Conservation (phyloP, 2,113 vertebrate species). For the Podarcis cretensis region DNA sequence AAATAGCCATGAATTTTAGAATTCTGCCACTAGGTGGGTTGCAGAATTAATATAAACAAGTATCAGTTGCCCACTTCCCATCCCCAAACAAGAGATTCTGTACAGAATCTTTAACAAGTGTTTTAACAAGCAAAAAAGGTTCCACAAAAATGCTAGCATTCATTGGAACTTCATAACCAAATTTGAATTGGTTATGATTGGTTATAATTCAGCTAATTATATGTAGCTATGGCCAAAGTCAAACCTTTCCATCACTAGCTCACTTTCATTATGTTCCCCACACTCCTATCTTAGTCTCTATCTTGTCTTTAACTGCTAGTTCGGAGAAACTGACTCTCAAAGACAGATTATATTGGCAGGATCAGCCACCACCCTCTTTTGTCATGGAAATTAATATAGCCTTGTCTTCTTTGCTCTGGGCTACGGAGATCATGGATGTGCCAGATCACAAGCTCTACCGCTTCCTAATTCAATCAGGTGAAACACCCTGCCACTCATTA, state of each 20-base stretch:
- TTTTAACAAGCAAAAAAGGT: background rate
- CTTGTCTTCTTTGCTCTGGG: background rate
- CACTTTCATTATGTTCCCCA: background rate
- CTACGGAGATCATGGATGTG: background rate
- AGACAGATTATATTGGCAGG: background rate
- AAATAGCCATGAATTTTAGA: constrained; percentile 71
- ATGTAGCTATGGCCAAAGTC: background rate
- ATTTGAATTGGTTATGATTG: background rate
- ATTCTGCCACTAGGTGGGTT: constrained; percentile 45
- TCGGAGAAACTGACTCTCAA: background rate
- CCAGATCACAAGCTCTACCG: background rate
- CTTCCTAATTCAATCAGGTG: background rate
- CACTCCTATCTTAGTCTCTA: background rate
- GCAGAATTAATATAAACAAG: constrained; percentile 43
- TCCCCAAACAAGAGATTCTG: background rate
- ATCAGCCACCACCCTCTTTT: background rate
- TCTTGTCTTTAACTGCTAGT: background rate
- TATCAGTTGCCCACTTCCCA: background rate
- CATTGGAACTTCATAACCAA: background rate
- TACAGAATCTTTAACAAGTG: background rate
- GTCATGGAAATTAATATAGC: background rate
- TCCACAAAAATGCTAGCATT: background rate
- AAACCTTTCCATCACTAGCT: background rate
- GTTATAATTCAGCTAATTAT: background rate
- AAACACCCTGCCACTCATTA: background rate